Evolutionary conservation across 2,113 vertebrate species (phyloP).

Genomic region (Paedocypris sp.): DNA sequence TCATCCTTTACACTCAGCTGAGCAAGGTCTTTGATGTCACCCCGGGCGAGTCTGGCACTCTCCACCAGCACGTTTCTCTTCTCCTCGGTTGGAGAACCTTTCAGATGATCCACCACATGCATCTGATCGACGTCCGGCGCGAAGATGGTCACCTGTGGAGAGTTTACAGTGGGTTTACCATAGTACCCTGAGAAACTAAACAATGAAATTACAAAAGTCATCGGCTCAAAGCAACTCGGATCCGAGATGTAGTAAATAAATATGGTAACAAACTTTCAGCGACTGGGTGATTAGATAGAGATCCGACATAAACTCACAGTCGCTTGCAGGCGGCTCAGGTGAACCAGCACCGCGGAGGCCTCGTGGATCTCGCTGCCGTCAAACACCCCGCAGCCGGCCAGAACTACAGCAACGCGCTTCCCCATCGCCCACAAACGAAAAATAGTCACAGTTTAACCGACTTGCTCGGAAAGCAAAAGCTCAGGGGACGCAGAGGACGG

Average conservation of each 20-base stretch:
- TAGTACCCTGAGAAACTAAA: neutral
- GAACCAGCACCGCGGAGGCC: conserved; percentile 60
- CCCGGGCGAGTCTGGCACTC: conserved; percentile 68
- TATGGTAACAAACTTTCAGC: too few species aligned
- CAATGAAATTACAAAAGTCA: neutral
- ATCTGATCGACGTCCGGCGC: conserved; percentile 74
- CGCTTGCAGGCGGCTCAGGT: conserved; percentile 58
- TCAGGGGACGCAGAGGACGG: too few species aligned
- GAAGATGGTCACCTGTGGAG: conserved; percentile 70
- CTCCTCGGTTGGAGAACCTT: conserved; percentile 62
- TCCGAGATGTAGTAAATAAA: neutral
- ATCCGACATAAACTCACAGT: conserved; percentile 45
- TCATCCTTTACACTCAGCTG: conserved; percentile 58
- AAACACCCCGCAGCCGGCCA: conserved; percentile 67
- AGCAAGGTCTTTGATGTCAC: conserved; percentile 63
- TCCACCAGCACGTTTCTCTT: conserved; percentile 69
- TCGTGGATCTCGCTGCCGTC: conserved; percentile 64
- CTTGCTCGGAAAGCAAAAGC: too few species aligned
- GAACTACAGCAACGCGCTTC: conserved; percentile 63
- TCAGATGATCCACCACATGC: conserved; percentile 70
- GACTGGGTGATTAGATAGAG: neutral
- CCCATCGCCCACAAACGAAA: conserved; percentile 32
- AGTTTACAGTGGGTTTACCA: neutral
- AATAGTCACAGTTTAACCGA: neutral
- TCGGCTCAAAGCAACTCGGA: neutral